Base-by-base conservation (phyloP, 1,140 invertebrate species). In the Euglossa dilemma region DNA sequence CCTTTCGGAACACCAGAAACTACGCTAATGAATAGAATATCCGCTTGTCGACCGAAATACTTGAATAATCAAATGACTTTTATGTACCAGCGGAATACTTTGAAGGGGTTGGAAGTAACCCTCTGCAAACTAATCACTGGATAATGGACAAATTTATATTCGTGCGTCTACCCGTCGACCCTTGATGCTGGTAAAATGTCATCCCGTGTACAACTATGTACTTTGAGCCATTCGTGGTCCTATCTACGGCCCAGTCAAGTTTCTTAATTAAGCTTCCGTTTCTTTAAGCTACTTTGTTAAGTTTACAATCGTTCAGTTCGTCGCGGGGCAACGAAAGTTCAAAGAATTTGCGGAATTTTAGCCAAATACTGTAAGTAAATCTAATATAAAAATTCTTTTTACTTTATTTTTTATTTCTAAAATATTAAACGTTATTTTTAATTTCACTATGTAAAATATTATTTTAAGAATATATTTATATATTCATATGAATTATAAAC, bases 71-170 rank as follows among this genome's bases (percentile, higher is more conserved):
- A 52, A 73, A 52, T 64, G 69, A 64, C 43, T 45, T 72, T 80
- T 72, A 56, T 50, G 52, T 64, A n/a, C 66, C 50, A 36, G 14
- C 12, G 56, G 66, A 59, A 73, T 75, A 73, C 75, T 85, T 66
- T 14, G 23, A 73, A 82, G 66, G 61, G 66, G 67, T 76, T 72
- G 79, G 36, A 67, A 80, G 36, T 72, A 80, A 52, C 80, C 81
- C 64, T 71, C 71, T 45, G 28, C 63, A 66, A 87, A 91, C 86
- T 90, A 88, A 91, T 91, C 86, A 90, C 83, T 83, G 81, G 73
- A 91, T 91, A 91, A 91, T 91, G 82, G 84, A 83, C 87, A 83
- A 85, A 92, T 91, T 91, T 92, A 89, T 91, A 91, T 90, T 92
- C 90, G 86, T 78, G 72, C 64, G 59, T 63, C 56, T 78, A 75